Evolutionary conservation across 2,113 vertebrate genomes (phyloP).

Genomic region (Otus sunia): DNA sequence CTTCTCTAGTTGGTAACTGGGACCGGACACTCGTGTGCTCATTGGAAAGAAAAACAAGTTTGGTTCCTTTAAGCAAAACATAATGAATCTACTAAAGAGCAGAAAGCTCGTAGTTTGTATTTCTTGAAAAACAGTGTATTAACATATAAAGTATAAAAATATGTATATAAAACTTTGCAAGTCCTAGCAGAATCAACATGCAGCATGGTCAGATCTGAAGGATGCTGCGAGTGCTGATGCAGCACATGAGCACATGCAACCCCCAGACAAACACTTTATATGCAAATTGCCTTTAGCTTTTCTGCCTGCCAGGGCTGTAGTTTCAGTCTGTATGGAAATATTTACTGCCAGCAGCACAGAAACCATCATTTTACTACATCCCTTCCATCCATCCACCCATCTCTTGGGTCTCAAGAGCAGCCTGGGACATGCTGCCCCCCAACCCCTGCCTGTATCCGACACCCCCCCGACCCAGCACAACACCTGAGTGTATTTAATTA

Average conservation of each 20-base stretch:
- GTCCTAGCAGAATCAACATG: neutral
- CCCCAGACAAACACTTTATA: neutral
- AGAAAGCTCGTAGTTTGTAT: neutral
- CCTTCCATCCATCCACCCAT: neutral
- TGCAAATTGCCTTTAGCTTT: neutral
- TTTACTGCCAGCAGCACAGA: neutral
- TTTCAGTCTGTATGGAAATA: neutral
- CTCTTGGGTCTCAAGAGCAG: neutral
- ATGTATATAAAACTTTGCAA: neutral
- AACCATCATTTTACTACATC: neutral
- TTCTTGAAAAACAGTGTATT: neutral
- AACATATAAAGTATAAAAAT: neutral
- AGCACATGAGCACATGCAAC: neutral
- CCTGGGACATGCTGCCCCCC: neutral
- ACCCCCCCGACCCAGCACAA: accelerated
- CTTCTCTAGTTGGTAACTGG: neutral
- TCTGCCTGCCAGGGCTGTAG: neutral
- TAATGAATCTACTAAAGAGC: neutral
- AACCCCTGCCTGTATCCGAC: neutral
- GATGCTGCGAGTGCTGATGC: neutral
- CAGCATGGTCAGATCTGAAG: neutral
- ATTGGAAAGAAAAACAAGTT: slow-evolving; percentile 18
- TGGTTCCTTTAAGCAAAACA: neutral
- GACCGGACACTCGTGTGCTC: neutral
- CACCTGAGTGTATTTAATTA: neutral